Conservation (phyloP, 2,888 invertebrate genomes). For the Cryptocheilus praepositus region DNA sequence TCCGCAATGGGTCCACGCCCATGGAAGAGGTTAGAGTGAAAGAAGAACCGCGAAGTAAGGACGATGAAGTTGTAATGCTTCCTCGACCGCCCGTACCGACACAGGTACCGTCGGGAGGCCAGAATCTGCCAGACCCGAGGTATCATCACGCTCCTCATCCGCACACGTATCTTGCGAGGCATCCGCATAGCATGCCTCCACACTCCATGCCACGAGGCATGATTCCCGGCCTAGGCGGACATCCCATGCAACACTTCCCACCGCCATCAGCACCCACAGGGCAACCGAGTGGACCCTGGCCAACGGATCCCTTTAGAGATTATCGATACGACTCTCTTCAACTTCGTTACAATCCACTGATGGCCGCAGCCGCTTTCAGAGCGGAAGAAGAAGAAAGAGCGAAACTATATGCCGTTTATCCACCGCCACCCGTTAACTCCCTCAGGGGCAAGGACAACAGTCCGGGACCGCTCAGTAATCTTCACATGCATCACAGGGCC, state of each 20-base stretch:
- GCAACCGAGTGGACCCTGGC: slow-evolving; percentile 79
- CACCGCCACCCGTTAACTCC: slow-evolving; percentile 77
- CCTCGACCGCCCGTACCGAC: slow-evolving; percentile 61
- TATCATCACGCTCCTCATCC: slow-evolving; percentile 78
- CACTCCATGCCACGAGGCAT: slow-evolving; percentile 77
- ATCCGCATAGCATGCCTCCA: slow-evolving; percentile 76
- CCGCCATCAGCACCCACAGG: slow-evolving; percentile 74
- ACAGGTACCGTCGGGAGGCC: slow-evolving; percentile 70
- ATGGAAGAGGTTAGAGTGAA: slow-evolving; percentile 78
- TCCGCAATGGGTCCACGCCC: slow-evolving; percentile 80
- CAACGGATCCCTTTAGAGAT: slow-evolving; percentile 82
- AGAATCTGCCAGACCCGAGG: slow-evolving; percentile 76
- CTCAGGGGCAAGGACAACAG: slow-evolving; percentile 77
- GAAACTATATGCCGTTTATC: slow-evolving; percentile 84
- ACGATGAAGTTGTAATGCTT: slow-evolving; percentile 76
- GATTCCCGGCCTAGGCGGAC: slow-evolving; percentile 76
- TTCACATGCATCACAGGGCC: slow-evolving; percentile 77
- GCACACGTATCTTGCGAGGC: slow-evolving; percentile 73
- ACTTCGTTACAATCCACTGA: slow-evolving; percentile 85
- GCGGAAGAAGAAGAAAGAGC: slow-evolving; percentile 86
- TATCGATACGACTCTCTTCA: slow-evolving; percentile 83
- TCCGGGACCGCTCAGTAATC: slow-evolving; percentile 75
- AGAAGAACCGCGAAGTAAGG: slow-evolving; percentile 80
- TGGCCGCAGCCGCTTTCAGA: slow-evolving; percentile 84
- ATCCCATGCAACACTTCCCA: slow-evolving; percentile 76